Evolutionary conservation across 2,888 invertebrate genomes (phyloP), one percentile per base, ranked within the genome.

Genomic region (Melanargia galathea): DNA sequence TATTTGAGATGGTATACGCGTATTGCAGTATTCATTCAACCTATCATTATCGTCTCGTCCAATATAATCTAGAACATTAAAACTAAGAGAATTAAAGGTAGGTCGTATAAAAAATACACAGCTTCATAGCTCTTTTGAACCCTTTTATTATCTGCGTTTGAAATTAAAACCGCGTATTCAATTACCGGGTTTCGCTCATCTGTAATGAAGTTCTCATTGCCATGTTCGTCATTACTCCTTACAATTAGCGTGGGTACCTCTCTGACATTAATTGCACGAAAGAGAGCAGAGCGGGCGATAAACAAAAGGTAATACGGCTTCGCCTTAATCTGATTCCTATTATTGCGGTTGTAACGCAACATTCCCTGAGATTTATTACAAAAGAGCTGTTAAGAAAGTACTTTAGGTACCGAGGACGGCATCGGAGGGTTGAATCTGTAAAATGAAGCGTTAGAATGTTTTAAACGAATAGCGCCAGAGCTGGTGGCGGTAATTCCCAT

Each of bases 341-440:
- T 88, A 87, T 87, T 84, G 84, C 82, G 82, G 79, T 82, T 76
- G 79, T 80, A 87, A 85, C 82, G 83, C 81, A 85, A 80, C 83
- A 81, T 83, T 84, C 83, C 73, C 69, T 70, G 70, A 77, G 84
- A 89, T 90, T 90, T 90, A 89, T 88, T 89, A 81, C 87, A 82
- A 85, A 83, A 83, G 80, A 83, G 83, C 83, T 84, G 86, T 86
- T 85, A 86, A 82, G 80, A 83, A 77, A 76, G 79, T 75, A 63
- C 71, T 72, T 79, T 82, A 79, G 76, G 76, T 69, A 57, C 70
- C 68, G 77, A 74, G n/a, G 79, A 78, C 78, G 75, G 78, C 80
- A 88, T 89, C 89, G 78, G 73, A 62, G 67, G 72, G 75, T 75
- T 77, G 77, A 78, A 89, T 89, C 90, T 76, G 79, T 79, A 79